A percentile compares a stretch with the other conserved stretches of the same genome.
These are phyloP conservation scores for Masticophis lateralis DNA, from an alignment of 2,797 vertebrate genomes.

Conservation along the genomic window DNA sequence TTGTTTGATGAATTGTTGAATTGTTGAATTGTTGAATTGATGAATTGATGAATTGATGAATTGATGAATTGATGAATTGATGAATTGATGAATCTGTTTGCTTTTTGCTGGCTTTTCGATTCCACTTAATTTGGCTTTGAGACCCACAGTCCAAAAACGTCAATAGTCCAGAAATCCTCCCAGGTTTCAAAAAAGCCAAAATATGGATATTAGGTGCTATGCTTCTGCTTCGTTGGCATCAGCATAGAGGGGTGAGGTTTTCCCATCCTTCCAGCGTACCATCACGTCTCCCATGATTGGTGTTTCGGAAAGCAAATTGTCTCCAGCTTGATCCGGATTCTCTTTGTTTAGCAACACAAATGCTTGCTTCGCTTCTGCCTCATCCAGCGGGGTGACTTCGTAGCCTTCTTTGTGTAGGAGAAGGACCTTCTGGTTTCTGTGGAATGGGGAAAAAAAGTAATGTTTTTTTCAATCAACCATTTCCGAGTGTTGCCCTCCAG, in stretches of 20 bases:
- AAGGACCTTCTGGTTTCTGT: constrained; percentile 78
- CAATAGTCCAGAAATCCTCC: background rate
- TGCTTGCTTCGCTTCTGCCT: constrained; percentile 56
- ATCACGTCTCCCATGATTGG: constrained; percentile 65
- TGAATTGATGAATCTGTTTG: no score
- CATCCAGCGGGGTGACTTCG: constrained; percentile 34
- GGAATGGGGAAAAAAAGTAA: background rate
- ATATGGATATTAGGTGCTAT: background rate
- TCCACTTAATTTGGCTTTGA: background rate
- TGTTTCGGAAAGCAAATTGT: constrained; percentile 38
- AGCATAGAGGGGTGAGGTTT: constrained; percentile 67
- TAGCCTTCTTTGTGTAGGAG: constrained; percentile 53
- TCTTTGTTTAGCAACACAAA: constrained; percentile 48
- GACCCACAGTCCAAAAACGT: background rate
- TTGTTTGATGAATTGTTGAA: no score
- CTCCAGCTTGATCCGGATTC: fast-evolving
- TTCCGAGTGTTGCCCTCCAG: background rate
- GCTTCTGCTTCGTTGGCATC: constrained; percentile 48
- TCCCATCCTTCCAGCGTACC: constrained; percentile 79
- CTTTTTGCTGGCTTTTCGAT: background rate
- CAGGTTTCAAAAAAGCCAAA: background rate
- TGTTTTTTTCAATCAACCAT: background rate
- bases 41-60: no score
- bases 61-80: no score
- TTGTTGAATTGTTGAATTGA: no score